Evolutionary conservation across 2,888 invertebrate genomes (phyloP).

Genomic region (Xylota segnis): DNA sequence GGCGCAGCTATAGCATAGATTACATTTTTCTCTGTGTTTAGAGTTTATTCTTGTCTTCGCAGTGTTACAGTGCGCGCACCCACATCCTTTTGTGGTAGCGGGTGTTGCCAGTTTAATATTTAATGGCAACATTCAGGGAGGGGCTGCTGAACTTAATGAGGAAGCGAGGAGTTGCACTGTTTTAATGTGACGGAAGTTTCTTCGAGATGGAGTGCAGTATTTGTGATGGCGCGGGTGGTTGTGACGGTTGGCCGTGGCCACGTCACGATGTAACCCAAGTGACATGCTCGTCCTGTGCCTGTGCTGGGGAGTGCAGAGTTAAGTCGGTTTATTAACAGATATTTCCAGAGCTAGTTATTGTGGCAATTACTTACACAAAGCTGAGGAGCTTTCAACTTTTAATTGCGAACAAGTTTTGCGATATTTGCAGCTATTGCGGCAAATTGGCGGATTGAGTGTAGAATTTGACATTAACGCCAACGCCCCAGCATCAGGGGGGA

Average conservation of each 20-base stretch:
- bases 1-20: slow-evolving; percentile 28
- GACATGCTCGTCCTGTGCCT: slow-evolving; percentile 3
- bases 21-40: slow-evolving; percentile 37
- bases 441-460: slow-evolving; percentile 41
- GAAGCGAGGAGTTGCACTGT: slow-evolving; percentile 60
- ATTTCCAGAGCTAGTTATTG: slow-evolving; percentile 68
- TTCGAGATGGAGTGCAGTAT: slow-evolving; percentile 11
- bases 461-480: slow-evolving; percentile 9
- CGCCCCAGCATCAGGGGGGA: slow-evolving; percentile 30
- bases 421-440: slow-evolving; percentile 44
- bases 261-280: neutral
- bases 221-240: neutral
- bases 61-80: slow-evolving; percentile 20
- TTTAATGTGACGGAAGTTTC: slow-evolving; percentile 71
- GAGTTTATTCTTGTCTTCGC: slow-evolving; percentile 55
- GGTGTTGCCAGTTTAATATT: slow-evolving; percentile 58
- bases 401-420: slow-evolving; percentile 70
- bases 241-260: slow-evolving; percentile 3
- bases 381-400: slow-evolving; percentile 63
- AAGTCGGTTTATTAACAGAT: slow-evolving; percentile 69
- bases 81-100: slow-evolving; percentile 32
- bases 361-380: slow-evolving; percentile 73
- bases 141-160: slow-evolving; percentile 69
- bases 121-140: slow-evolving; percentile 42
- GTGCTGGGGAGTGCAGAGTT: slow-evolving; percentile 14